Evolutionary conservation across 2,888 invertebrate species (phyloP).

Genomic region (Hypomecis punctinalis): DNA sequence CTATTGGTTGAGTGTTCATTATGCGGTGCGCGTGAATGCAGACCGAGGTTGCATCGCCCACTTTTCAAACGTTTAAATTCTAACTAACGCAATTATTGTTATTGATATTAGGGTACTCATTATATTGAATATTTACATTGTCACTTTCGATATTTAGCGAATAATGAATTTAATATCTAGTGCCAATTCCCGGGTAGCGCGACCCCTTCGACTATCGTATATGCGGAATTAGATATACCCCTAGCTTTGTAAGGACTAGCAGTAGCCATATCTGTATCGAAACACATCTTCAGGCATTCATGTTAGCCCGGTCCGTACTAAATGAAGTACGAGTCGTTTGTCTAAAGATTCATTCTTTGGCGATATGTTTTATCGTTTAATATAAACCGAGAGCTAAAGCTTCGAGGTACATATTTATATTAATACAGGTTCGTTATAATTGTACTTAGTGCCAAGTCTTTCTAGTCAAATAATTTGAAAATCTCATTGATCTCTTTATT

Average conservation of each 20-base stretch:
- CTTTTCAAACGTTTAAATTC: conserved; percentile 67
- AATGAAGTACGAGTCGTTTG: conserved; percentile 19
- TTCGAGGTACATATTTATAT: conserved; percentile 47
- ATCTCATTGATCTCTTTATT: conserved; percentile 41
- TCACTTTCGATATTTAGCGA: conserved; percentile 72
- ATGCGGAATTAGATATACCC: conserved; percentile 62
- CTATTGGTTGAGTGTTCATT: conserved; percentile 55
- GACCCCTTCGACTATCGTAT: conserved; percentile 64
- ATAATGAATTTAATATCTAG: conserved; percentile 67
- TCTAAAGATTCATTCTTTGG: conserved; percentile 16
- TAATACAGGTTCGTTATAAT: conserved; percentile 51
- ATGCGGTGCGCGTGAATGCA: conserved; percentile 55
- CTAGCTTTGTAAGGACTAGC: conserved; percentile 72
- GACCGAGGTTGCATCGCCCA: conserved; percentile 49
- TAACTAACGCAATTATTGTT: conserved; percentile 73
- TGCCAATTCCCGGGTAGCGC: conserved; percentile 73
- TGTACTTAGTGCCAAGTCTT: conserved; percentile 64
- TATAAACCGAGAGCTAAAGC: conserved; percentile 51
- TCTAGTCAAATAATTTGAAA: conserved; percentile 54
- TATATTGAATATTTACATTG: conserved; percentile 72
- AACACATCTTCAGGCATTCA: conserved; percentile 51
- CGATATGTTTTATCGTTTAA: conserved; percentile 34
- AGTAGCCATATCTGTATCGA: conserved; percentile 69
- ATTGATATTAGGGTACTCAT: conserved; percentile 69
- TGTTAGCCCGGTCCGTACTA: conserved; percentile 47